These are phyloP conservation scores for Sinocyclocheilus anshuiensis DNA, from an alignment of 2,113 vertebrate genomes.

Conservation along the genomic window DNA sequence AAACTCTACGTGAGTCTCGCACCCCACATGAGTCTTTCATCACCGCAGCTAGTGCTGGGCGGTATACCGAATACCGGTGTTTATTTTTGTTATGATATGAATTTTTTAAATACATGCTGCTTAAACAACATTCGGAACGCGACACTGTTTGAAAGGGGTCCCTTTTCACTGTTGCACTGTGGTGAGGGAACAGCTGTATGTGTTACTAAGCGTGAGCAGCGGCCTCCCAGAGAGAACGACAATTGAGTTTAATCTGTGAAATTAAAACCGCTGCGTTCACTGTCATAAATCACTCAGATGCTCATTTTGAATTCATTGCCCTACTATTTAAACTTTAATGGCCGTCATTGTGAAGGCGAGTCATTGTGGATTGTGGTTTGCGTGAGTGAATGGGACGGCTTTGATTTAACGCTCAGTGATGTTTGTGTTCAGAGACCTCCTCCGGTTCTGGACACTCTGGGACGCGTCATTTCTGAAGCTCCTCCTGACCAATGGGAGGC, in stretches of 20 bases:
- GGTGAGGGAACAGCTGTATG: too few relatives aligned
- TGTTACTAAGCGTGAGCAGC: too few relatives aligned
- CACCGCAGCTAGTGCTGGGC: too few relatives aligned
- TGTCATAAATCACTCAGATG: not conserved
- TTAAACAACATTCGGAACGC: too few relatives aligned
- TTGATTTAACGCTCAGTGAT: not conserved
- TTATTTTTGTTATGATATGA: too few relatives aligned
- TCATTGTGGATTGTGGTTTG: not conserved
- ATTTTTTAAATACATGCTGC: too few relatives aligned
- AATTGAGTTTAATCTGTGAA: not conserved
- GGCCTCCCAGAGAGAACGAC: not conserved
- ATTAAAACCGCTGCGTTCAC: not conserved
- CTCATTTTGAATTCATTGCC: not conserved
- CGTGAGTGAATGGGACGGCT: not conserved
- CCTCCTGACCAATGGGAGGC: conserved; percentile 98
- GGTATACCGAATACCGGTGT: too few relatives aligned
- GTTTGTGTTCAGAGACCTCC: conserved; percentile 84
- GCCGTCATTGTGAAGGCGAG: not conserved
- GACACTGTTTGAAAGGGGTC: too few relatives aligned
- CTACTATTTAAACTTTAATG: not conserved
- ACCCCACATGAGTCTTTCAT: not conserved
- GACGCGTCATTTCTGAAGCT: conserved; percentile 93
- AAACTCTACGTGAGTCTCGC: conserved; percentile 89
- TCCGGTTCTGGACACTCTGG: conserved; percentile 92
- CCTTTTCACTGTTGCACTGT: too few relatives aligned